phyloP scores from a whole-genome alignment of 1,140 invertebrate genomes.

The Bombus terrestris region DNA sequence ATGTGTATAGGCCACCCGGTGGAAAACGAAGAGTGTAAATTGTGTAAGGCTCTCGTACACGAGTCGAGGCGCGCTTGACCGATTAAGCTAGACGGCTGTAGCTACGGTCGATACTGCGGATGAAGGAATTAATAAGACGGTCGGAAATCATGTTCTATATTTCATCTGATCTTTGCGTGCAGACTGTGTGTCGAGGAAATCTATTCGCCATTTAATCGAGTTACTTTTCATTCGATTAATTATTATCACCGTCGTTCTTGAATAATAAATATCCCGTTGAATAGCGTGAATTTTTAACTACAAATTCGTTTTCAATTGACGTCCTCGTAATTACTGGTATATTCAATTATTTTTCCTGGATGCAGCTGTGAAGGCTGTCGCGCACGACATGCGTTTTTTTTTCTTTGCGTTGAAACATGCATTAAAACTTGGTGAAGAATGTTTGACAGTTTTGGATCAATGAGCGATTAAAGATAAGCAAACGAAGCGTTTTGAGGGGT shows the following conservation, averaged over 20 bases:
- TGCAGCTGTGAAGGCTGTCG: too few species aligned
- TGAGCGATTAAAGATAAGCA: background rate
- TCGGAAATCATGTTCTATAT: slow-evolving; percentile 2
- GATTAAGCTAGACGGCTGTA: slow-evolving; percentile 43
- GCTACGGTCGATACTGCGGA: slow-evolving; percentile 26
- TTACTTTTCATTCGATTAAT: slow-evolving; percentile 1
- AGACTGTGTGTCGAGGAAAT: background rate
- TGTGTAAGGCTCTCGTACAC: slow-evolving; percentile 7
- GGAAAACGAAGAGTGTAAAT: slow-evolving; percentile 41
- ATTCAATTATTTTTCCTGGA: background rate
- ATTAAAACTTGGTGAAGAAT: background rate
- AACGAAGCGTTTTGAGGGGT: background rate
- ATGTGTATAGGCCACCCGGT: background rate
- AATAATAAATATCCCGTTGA: background rate
- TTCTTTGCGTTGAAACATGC: background rate
- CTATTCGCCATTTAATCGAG: background rate
- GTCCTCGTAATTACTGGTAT: background rate
- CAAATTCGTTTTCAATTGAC: too few species aligned
- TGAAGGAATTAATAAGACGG: slow-evolving; percentile 41
- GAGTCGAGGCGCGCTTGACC: slow-evolving; percentile 45
- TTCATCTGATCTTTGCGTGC: background rate
- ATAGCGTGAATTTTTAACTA: background rate
- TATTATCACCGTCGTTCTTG: background rate
- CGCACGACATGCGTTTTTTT: background rate
- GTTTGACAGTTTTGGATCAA: slow-evolving; percentile 17